Base-by-base conservation (phyloP, 2,113 vertebrate genomes). In the Alligator mississippiensis region DNA sequence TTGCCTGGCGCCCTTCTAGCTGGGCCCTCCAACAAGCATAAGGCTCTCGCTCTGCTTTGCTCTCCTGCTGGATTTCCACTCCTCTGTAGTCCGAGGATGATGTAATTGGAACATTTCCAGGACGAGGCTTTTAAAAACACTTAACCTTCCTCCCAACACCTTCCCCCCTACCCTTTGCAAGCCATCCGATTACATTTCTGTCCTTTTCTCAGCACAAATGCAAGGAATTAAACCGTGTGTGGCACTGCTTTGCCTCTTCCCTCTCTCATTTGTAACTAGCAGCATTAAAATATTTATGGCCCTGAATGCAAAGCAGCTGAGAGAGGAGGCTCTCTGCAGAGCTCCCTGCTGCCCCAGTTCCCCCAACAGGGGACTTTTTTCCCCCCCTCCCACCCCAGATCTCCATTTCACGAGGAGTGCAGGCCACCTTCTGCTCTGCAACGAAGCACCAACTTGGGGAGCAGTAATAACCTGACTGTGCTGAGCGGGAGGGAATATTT, bases 401-500 rank as follows among this genome's bases (percentile, higher is more conserved):
- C 68, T 54, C 38, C 80, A 2, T 10, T 75, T 76, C 74, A 80
- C 77, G 72, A n/a, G 81, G 82, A 5, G 38, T 5, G 1, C 60
- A 72, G 22, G 63, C 25, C 54, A 4, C 80, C 61, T 80, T 55
- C 83, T 57, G 78, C 88, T 81, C 64, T 62, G 84, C 76, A 62
- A 13, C 0, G 22, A 84, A 77, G 47, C 70, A 16, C 34, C 11
- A 54, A 61, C 61, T 3, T 14, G 63, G 91, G 77, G 63, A 89
- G 61, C 13, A 16, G 4, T 3, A 75, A 75, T 5, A 85, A 81
- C 88, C 79, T 0, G 2, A n/a, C 80, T 1, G 68, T 4, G 4
- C 75, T 0, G 27, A 77, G 86, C 7, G 9, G 79, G 84, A 96
- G 85, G 93, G 61, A 92, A 16, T 63, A 76, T 89, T 94, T 92